Base-by-base conservation (phyloP, 2,113 vertebrate species). In the Muscicapa adusta region DNA sequence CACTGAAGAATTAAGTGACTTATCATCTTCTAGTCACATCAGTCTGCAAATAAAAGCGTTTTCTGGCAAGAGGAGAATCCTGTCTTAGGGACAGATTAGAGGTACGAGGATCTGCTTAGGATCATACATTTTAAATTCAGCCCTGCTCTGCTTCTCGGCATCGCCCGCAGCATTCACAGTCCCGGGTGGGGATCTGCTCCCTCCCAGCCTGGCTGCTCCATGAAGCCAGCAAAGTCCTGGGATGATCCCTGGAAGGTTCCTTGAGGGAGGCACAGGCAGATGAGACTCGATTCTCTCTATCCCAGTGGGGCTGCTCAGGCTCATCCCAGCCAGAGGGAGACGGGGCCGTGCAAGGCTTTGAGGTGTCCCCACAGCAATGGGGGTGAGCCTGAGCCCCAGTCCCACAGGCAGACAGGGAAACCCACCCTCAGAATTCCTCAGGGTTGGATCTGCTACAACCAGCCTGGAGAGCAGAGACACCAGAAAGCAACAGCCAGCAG, bases 341-440 rank as follows among this genome's bases (percentile, higher is more conserved):
- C 0, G 0, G 0, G 26, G 50, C 60, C 0, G 0, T 3, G 26
- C 0, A 0, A 42, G 43, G 33, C 36, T 67, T 31, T 18, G 28
- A 19, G 76, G 13, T 1, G 18, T 29, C 20, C 24, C 60, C 26
- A 4, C 18, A 20, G 10, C 3, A 0, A 0, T 4, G 3, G 6
- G 43, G 16, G 29, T 4, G 1, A 89, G 14, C 43, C 88, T 34
- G 63, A 4, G 16, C 38, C 63, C 68, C 28, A 31, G 10, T 4
- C 47, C 26, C 2, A 1, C 0, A 0, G n/a, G 20, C 78, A 88
- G 14, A 13, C 47, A 42, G 10, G 17, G 54, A 72, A 82, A 67
- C 15, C 19, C 65, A 57, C 10, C 74, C 31, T 17, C 24, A 19
- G 7, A 83, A 84, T 33, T 38, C 65, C 50, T 24, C 31, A n/a